Conservation (phyloP, 64 coral and sea anemone genomes). For the Hydrozoanthus tunicans region DNA sequence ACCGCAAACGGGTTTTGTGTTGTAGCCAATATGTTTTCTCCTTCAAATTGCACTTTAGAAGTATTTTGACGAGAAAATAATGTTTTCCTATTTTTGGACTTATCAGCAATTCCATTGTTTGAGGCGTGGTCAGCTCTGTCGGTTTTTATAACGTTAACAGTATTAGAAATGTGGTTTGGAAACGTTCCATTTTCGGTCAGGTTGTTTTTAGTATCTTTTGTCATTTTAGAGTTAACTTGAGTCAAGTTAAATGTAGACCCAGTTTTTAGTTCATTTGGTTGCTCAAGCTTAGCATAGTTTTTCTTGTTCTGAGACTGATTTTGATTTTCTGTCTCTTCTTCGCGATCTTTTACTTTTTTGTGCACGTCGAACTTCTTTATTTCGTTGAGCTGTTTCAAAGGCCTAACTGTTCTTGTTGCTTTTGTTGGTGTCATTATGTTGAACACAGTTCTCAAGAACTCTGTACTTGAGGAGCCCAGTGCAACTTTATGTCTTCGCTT, state of each 20-base stretch:
- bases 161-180: no score
- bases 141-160: neutral
- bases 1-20: neutral
- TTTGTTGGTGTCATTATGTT: slow-evolving; percentile 37
- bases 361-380: neutral
- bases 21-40: neutral
- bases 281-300: neutral
- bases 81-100: neutral
- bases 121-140: neutral
- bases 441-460: slow-evolving; percentile 30
- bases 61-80: neutral
- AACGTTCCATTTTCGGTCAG: neutral
- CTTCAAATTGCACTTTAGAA: neutral
- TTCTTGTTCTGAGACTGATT: neutral
- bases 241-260: neutral
- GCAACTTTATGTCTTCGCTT: neutral
- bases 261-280: neutral
- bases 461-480: neutral
- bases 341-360: neutral
- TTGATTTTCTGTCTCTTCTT: neutral
- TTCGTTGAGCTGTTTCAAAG: neutral
- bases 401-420: neutral
- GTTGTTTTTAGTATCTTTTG: neutral
- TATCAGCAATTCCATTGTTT: neutral
- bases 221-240: neutral